Evolutionary conservation across 2,797 vertebrate genomes (phyloP), one percentile per base, ranked within the genome.

Genomic region (Argentina silus): DNA sequence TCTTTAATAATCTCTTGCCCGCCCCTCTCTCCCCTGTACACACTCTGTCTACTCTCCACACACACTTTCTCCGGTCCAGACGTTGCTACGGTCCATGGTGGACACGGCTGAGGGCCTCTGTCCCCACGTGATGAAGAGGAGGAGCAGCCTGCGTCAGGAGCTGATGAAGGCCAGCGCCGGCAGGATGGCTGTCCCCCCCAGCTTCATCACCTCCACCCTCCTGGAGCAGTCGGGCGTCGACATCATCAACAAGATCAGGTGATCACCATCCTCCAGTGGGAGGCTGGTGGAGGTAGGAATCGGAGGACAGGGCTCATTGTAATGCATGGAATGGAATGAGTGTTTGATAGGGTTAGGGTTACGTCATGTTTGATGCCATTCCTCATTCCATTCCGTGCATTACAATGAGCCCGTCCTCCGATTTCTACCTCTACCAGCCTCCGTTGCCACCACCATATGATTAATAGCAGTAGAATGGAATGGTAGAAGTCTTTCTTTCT

Each of bases 181-280:
- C 61, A 96, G 94, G 91, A 95, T 96, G 90, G 95, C 86, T 3
- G 88, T 99, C 15, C 96, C 97, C 1, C 92, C 89, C 6, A 90
- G 93, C 81, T 98, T 98, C 81, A 87, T 98, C 81, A 96, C 94
- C 86, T 93, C 93, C 75, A 97, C 97, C 9, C 94, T 99, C 69
- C 85, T 99, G 89, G 95, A 98, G 84, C 97, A 99, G 82, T 96
- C 96, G 15, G 97, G 95, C 21, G 90, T 96, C 21, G 98, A 99
- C 91, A 98, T 99, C 87, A 91, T 97, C 86, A 99, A 98, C 87
- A 98, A 98, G 93, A 98, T 98, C 86, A 98, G 97, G 98, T 96
- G 23, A 60, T 27, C 57, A 36, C 21, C 5, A 14, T 19, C 23
- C 1, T 4, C 27, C 27, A 36, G 27, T 4, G 27, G 27, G 27